Conservation (phyloP, 2,888 invertebrate species). For the Mactromeris polynyma region DNA sequence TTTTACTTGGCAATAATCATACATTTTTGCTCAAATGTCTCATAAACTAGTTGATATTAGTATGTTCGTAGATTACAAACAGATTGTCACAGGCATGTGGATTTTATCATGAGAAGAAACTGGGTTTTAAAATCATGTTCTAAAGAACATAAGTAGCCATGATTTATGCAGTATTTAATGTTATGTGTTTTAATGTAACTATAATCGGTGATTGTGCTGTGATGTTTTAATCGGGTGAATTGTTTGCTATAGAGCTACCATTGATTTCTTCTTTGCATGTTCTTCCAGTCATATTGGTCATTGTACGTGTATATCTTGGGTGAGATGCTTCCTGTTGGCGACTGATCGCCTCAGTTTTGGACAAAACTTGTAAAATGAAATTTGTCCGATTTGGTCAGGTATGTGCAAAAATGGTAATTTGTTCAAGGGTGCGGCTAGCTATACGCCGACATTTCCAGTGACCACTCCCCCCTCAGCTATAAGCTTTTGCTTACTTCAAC, state of each 20-base stretch:
- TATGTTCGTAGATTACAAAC: not conserved
- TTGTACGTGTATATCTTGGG: too few relatives aligned
- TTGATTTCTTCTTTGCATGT: too few relatives aligned
- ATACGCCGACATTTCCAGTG: too few relatives aligned
- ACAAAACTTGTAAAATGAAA: too few relatives aligned
- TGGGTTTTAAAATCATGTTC: not conserved
- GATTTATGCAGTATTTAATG: not conserved
- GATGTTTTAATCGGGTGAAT: not conserved
- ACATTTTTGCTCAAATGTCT: conserved; percentile 27
- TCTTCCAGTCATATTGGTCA: too few relatives aligned
- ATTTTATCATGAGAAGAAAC: not conserved
- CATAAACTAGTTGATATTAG: conserved; percentile 3
- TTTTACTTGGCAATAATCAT: conserved; percentile 27
- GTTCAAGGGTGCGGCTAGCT: too few relatives aligned
- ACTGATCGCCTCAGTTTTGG: too few relatives aligned
- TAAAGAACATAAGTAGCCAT: not conserved
- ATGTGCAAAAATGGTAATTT: too few relatives aligned
- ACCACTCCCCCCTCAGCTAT: too few relatives aligned
- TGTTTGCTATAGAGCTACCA: not conserved
- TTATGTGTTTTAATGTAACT: not conserved
- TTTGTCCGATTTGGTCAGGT: too few relatives aligned
- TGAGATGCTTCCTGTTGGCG: too few relatives aligned
- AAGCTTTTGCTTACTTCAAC: too few relatives aligned
- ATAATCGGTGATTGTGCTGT: not conserved
- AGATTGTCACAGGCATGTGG: not conserved